Percentiles rank a stretch among this genome's conserved stretches.
Evolutionary conservation across 2,888 invertebrate genomes (phyloP).

Genomic region (Zaprionus lineosus): DNA sequence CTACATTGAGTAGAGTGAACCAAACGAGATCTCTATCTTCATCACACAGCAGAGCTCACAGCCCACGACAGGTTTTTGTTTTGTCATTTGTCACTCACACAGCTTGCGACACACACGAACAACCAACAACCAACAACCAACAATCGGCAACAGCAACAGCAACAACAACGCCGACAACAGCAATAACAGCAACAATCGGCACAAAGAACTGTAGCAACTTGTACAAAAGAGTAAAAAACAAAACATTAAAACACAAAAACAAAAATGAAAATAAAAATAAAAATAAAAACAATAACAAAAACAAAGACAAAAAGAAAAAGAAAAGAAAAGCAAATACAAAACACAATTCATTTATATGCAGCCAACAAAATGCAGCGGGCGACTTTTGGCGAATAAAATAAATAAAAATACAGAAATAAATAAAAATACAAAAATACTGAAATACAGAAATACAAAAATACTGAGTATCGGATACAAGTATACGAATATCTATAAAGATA

Average conservation of each 20-base stretch:
- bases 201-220: slow-evolving; percentile 74
- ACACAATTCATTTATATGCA: slow-evolving; percentile 77
- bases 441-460: slow-evolving; percentile 23
- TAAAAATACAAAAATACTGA: slow-evolving; percentile 7
- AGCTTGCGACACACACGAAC: slow-evolving; percentile 73
- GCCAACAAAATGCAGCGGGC: slow-evolving; percentile 73
- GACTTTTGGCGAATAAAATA: slow-evolving; percentile 71
- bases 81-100: slow-evolving; percentile 83
- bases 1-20: slow-evolving; percentile 15
- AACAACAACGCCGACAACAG: slow-evolving; percentile 34
- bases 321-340: slow-evolving; percentile 14
- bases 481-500: slow-evolving; percentile 10
- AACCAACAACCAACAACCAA: slow-evolving; percentile 35
- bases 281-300: slow-evolving; percentile 20
- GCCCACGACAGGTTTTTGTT: slow-evolving; percentile 83
- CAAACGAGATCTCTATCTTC: slow-evolving; percentile 71
- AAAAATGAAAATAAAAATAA: slow-evolving; percentile 4
- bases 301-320: slow-evolving; percentile 7
- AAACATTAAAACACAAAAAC: neutral
- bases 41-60: slow-evolving; percentile 58
- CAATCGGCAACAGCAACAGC: slow-evolving; percentile 28
- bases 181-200: slow-evolving; percentile 33
- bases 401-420: slow-evolving; percentile 52
- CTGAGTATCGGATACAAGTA: too few relatives aligned
- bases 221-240: slow-evolving; percentile 34